Percentiles rank a stretch among this genome's conserved stretches.
These are phyloP conservation scores for Clarias macrocephalus DNA, from an alignment of 2,113 vertebrate species.

Conservation along the genomic window DNA sequence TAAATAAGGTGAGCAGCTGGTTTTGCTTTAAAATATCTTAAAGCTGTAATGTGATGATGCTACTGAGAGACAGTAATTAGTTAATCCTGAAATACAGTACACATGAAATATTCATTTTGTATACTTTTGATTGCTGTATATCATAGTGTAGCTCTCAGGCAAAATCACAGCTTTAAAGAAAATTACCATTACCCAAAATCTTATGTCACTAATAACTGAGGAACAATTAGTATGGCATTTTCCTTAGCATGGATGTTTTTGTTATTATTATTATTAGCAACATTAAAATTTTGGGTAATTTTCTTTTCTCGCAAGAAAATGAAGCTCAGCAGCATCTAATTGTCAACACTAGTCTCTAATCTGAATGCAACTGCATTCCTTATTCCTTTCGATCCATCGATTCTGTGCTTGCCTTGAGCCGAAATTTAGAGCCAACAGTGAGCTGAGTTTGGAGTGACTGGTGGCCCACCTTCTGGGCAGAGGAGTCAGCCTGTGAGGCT, in stretches of 20 bases:
- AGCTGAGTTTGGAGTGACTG: conserved; percentile 50
- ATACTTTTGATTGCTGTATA: not conserved
- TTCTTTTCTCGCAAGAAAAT: conserved; percentile 15
- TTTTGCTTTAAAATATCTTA: conserved; percentile 57
- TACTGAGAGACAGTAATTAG: conserved; percentile 13
- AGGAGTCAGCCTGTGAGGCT: conserved; percentile 45
- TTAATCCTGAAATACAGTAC: not conserved
- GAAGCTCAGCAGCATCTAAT: conserved; percentile 25
- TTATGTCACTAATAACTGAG: not conserved
- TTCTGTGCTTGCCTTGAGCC: conserved; percentile 46
- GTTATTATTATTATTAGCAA: not conserved
- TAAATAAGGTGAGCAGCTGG: not conserved
- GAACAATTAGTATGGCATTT: not conserved
- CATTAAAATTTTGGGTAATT: not conserved
- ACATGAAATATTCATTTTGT: not conserved
- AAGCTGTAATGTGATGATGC: conserved; percentile 62
- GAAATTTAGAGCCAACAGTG: conserved; percentile 49
- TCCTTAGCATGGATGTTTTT: not conserved
- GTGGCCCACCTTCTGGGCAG: conserved; percentile 50
- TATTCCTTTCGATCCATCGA: not conserved
- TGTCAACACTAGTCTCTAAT: conserved; percentile 14
- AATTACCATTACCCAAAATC: conserved; percentile 18
- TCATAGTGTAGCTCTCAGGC: conserved; percentile 11
- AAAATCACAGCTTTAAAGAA: conserved; percentile 25
- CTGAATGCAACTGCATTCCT: not conserved